Evolutionary conservation across 2,888 invertebrate genomes (phyloP).

Genomic region (Leptinotarsa peninsularis): DNA sequence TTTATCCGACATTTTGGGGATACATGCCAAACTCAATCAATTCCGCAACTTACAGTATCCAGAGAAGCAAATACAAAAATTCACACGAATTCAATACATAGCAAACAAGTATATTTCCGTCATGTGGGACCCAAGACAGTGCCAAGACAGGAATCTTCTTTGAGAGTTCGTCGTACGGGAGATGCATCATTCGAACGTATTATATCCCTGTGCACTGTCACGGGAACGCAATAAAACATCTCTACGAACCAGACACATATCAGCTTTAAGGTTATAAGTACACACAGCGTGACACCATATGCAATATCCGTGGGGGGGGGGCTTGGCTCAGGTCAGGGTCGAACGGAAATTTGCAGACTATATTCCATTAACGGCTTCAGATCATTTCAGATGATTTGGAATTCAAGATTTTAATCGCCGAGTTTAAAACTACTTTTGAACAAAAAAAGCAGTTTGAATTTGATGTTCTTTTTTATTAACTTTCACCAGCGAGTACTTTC

Average conservation of each 20-base stretch:
- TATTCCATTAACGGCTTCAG: neutral
- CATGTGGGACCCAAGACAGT: neutral
- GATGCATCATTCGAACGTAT: slow-evolving; percentile 11
- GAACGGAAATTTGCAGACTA: neutral
- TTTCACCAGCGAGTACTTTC: neutral
- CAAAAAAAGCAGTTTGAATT: neutral
- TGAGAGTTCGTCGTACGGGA: slow-evolving; percentile 7
- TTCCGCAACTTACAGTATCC: too few relatives aligned
- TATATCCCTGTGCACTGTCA: neutral
- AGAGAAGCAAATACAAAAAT: too few relatives aligned
- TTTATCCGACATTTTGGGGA: too few relatives aligned
- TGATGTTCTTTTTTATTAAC: neutral
- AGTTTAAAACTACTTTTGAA: neutral
- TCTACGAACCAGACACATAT: slow-evolving; percentile 2
- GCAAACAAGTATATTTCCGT: neutral
- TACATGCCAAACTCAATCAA: too few relatives aligned
- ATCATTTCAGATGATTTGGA: neutral
- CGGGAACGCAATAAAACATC: slow-evolving; percentile 10
- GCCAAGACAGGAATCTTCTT: neutral
- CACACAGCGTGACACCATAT: slow-evolving; percentile 1
- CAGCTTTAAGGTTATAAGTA: slow-evolving; percentile 8
- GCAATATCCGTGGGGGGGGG: neutral
- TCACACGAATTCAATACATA: too few relatives aligned
- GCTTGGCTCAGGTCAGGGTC: slow-evolving; percentile 16
- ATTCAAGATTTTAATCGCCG: neutral